Evolutionary conservation across 2,113 vertebrate species (phyloP), one percentile per base, ranked within the genome.

Genomic region (Saguinus imperator): DNA sequence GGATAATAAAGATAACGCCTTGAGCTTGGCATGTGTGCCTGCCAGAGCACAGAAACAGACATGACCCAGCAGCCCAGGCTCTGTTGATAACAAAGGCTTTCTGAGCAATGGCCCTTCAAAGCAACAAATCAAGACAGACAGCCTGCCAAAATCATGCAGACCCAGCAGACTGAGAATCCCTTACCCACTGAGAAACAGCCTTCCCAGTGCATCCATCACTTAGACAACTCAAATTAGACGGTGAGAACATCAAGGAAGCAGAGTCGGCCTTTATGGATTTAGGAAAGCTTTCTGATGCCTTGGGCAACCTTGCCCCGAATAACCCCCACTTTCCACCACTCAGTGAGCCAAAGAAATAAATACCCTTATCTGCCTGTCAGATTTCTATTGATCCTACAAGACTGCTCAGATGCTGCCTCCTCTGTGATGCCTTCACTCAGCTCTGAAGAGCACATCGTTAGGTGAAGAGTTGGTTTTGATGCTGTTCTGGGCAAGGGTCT

Each of bases 71-170:
- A 96, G 64, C 35, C 29, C 57, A 70, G 81, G 76, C 72, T 97
- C n/a, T 52, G 80, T 68, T 91, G 94, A 95, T 95, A 94, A 91
- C 79, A 96, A 96, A 97, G 83, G 4, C 93, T 87, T 96, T 89
- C 94, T 97, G 95, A 98, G 94, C 94, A 94, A 96, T 88, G 89
- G 89, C 87, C 94, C 87, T 96, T 98, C 97, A 97, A 94, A 97
- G 84, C 89, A 94, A 85, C 97, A 98, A 98, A 98, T 97, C 93
- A 97, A 97, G 97, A 98, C 84, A 97, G 97, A 98, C 98, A 98
- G 94, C 92, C 97, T 98, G 97, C 89, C 97, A 96, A 81, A 97
- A 98, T 91, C 97, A 77, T 97, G 94, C 89, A 1, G 0, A 95
- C 50, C 93, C 45, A 95, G 96, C 96, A 95, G 94, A 93, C 89